Evolutionary conservation across 1,140 invertebrate species (phyloP), one percentile per base, ranked within the genome.

Genomic region (Parapsyche elsis): DNA sequence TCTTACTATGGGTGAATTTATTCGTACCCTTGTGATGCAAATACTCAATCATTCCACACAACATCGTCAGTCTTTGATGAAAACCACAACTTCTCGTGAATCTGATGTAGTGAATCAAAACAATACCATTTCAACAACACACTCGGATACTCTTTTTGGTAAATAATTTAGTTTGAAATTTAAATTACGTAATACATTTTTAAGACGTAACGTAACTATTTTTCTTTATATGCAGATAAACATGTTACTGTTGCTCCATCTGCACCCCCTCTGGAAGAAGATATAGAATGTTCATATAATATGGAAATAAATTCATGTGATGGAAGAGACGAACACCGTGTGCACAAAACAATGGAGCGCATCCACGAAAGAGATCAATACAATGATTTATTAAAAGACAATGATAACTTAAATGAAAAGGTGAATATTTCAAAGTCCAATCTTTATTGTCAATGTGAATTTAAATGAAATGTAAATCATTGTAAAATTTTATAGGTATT

Each of bases 1-100:
- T 77, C 89, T 97, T 9, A 95, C 94, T 1, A 91, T 97, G 9
- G 91, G 93, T 14, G 93, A 93, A 84, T 98, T 98, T 86, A 93
- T 98, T 26, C 89, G 93, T 1, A 94, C 93, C 21, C 84, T 98
- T 16, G 95, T 96, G 0, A 92, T 94, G 73, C 97, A 98, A 87
- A 89, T 96, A 67, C 87, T 92, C 5, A 92, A 92, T 79, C 91
- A 92, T 84, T 92, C 91, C 0, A 91, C 86, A 5, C 85, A 87
- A 0, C 80, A 83, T 77, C 78, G 81, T 19, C 74, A 78, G 21
- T 79, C 78, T 4, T 46, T 76, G 38, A 53, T 24, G 24, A 80
- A 64, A 46, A 30, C n/a, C 9, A 21, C 53, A 26, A 71, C 79
- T 14, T 67, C 67, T 0, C 26, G 30, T 46, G 46, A 77, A 1